Conservation (phyloP, 2,888 invertebrate genomes). For the Lasioglossum vierecki region DNA sequence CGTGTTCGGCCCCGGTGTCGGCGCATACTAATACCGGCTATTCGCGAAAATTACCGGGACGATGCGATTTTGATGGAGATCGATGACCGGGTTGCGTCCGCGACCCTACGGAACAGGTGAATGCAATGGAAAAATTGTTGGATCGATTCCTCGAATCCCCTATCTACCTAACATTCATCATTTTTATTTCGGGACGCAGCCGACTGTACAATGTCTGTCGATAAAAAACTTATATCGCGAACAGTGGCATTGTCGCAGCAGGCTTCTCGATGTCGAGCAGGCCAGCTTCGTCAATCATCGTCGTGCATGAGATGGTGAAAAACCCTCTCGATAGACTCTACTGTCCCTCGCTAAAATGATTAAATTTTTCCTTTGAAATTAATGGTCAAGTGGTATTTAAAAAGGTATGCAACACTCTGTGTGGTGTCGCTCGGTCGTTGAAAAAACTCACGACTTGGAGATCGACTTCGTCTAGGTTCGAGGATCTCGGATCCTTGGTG, state of each 20-base stretch:
- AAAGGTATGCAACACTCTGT: too few relatives aligned
- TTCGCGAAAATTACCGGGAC: constrained; percentile 48
- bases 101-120: constrained; percentile 1
- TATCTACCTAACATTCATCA: not conserved
- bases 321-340: not conserved
- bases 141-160: not conserved
- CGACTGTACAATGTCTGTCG: not conserved
- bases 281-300: not conserved
- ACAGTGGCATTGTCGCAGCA: not conserved
- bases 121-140: not conserved
- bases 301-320: not conserved
- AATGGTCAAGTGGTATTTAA: not conserved
- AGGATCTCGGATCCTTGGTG: too few relatives aligned
- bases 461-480: too few relatives aligned
- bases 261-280: not conserved
- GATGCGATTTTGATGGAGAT: constrained; percentile 56
- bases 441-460: too few relatives aligned
- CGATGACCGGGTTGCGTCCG: constrained; percentile 27
- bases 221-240: not conserved
- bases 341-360: too few relatives aligned
- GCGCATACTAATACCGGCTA: constrained; percentile 36
- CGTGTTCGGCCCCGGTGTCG: constrained; percentile 30
- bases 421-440: too few relatives aligned
- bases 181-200: not conserved
- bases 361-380: not conserved